phyloP scores from a whole-genome alignment of 1,140 invertebrate genomes.

The Drosophila simulans region DNA sequence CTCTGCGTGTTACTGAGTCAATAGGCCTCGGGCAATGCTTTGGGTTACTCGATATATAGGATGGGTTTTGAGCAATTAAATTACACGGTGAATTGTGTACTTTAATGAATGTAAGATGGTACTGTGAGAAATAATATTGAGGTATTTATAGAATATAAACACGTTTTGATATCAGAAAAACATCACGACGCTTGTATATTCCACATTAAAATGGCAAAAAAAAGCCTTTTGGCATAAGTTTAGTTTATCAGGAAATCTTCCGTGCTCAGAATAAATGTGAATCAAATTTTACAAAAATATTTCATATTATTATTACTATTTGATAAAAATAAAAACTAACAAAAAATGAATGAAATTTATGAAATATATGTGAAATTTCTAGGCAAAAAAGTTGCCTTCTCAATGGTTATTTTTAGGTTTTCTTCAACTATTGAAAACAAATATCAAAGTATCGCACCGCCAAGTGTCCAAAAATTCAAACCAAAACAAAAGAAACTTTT shows the following conservation, averaged over 20 bases:
- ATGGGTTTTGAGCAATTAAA: conserved; percentile 6
- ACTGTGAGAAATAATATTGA: background rate
- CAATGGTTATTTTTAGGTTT: background rate
- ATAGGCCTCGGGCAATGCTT: conserved; percentile 45
- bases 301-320: too few species aligned
- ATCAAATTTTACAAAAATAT: too few species aligned
- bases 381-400: conserved; percentile 5
- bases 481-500: conserved; percentile 55
- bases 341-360: background rate
- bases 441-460: conserved; percentile 69
- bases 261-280: too few species aligned
- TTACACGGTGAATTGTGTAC: background rate
- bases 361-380: background rate
- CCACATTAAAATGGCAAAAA: background rate
- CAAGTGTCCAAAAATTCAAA: conserved; percentile 25
- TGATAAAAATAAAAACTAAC: too few species aligned
- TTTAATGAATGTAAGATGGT: background rate
- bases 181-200: background rate
- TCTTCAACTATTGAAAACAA: conserved; percentile 36
- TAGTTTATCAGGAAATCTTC: too few species aligned
- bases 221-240: too few species aligned
- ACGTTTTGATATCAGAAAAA: background rate
- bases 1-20: conserved; percentile 69
- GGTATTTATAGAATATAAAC: background rate
- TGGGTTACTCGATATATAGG: conserved; percentile 15